Percentiles rank a stretch among this genome's conserved stretches.
These are phyloP conservation scores for Agriopis aurantiaria DNA, from an alignment of 2,888 invertebrate genomes.

Conservation along the genomic window DNA sequence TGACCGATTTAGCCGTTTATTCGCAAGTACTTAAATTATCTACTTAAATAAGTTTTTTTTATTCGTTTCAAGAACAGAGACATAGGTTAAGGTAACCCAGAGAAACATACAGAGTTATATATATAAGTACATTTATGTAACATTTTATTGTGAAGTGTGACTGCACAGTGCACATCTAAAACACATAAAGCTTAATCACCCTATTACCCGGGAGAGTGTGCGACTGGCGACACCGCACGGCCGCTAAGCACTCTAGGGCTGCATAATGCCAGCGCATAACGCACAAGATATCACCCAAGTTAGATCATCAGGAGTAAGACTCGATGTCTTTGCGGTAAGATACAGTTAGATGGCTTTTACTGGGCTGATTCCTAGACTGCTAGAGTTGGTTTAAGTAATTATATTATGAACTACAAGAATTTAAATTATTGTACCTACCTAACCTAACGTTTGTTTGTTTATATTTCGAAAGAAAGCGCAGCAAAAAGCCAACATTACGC, in stretches of 20 bases:
- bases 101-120: not conserved
- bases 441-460: not conserved
- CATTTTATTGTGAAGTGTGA: not conserved
- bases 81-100: not conserved
- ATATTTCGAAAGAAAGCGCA: not conserved
- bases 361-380: not conserved
- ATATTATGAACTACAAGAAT: too few species aligned
- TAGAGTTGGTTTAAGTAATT: too few species aligned
- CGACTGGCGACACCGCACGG: constrained; percentile 39
- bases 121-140: not conserved
- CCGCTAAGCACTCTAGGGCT: constrained; percentile 47
- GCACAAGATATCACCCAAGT: constrained; percentile 75
- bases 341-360: constrained; percentile 10
- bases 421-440: too few species aligned
- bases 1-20: too few species aligned
- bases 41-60: too few species aligned
- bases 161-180: constrained; percentile 5
- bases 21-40: too few species aligned
- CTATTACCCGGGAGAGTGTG: constrained; percentile 35
- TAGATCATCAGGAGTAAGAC: constrained; percentile 71
- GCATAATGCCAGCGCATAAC: constrained; percentile 75
- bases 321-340: constrained; percentile 8
- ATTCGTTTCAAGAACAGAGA: not conserved
- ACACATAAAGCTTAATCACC: constrained; percentile 39
- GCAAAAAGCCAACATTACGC: constrained; percentile 66